These are phyloP conservation scores for Stichopus horrens DNA, from an alignment of 53 echinoderm and acorn worm species.

Conservation along the genomic window DNA sequence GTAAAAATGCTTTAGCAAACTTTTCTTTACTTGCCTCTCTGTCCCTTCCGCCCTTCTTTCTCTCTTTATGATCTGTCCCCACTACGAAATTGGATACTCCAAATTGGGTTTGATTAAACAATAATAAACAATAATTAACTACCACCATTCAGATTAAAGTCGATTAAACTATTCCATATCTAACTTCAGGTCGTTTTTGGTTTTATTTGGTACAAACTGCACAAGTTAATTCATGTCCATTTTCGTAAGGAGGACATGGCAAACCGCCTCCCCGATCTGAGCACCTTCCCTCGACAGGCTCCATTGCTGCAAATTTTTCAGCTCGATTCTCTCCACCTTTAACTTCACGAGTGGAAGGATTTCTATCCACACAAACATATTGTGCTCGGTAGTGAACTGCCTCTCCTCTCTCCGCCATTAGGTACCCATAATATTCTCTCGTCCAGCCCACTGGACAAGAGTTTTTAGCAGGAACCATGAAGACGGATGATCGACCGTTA, in stretches of 20 bases:
- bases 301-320: not conserved
- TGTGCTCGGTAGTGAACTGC: not conserved
- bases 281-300: not conserved
- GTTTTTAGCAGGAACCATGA: conserved; percentile 28
- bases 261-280: not conserved
- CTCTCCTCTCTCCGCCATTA: not conserved
- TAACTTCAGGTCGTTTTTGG: not conserved
- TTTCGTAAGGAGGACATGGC: not conserved
- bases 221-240: not conserved
- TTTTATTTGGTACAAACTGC: conserved; percentile 6
- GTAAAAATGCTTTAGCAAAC: no score
- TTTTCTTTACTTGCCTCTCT: no score
- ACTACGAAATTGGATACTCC: no score
- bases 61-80: no score
- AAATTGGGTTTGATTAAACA: no score
- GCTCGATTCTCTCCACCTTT: not conserved
- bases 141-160: no score
- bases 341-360: not conserved
- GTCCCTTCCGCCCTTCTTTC: no score
- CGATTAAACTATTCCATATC: no score
- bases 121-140: not conserved
- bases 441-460: conserved; percentile 31
- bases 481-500: not conserved
- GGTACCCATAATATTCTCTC: conserved; percentile 31
- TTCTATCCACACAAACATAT: not conserved